Evolutionary conservation across 2,888 invertebrate genomes (phyloP), one percentile per base, ranked within the genome.

Genomic region (Piscicola geometra): DNA sequence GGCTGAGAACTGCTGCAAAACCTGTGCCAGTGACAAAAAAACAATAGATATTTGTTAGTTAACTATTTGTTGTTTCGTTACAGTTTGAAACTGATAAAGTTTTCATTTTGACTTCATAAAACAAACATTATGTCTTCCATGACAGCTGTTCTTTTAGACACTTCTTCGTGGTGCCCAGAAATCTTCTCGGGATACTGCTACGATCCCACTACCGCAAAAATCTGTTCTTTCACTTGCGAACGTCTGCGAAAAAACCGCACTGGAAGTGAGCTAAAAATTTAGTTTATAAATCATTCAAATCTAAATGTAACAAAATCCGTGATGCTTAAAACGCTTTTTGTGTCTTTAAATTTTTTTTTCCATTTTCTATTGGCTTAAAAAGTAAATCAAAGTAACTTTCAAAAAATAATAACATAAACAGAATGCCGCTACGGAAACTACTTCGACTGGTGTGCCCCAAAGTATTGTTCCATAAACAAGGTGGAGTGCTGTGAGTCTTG

Each of bases 211-310:
- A 50, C 50, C 18, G 73, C 32, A 32, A 18, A 33, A 30, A 77
- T 73, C 35, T 77, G 77, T 64, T 72, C 75, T 74, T 36, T n/a
- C 9, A 73, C 73, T 25, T 77, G 77, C 50, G 32, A n/a, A 3
- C 47, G 25, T 12, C 35, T 47, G n/a, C 28, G 28, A 25, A 41
- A 41, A 30, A 30, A 33, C 67, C 35, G 60, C 2, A 56, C 21
- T 18, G 75, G 47, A 73, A 35, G 73, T 73, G 21, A 18, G 72
- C 25, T 72, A 21, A 41, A 1, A 1, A 71, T 25, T 71, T 47
- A 47, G 30, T 2, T 1, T 35, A 12, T 21, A 47, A 9, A 18
- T 28, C 21, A 25, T 0, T 36, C 5, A 9, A n/a, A n/a, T n/a
- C n/a, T n/a, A n/a, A n/a, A n/a, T n/a, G n/a, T n/a, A n/a, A n/a